Base-by-base conservation (phyloP, 2,797 vertebrate genomes). In the Chloroceryle inda region DNA sequence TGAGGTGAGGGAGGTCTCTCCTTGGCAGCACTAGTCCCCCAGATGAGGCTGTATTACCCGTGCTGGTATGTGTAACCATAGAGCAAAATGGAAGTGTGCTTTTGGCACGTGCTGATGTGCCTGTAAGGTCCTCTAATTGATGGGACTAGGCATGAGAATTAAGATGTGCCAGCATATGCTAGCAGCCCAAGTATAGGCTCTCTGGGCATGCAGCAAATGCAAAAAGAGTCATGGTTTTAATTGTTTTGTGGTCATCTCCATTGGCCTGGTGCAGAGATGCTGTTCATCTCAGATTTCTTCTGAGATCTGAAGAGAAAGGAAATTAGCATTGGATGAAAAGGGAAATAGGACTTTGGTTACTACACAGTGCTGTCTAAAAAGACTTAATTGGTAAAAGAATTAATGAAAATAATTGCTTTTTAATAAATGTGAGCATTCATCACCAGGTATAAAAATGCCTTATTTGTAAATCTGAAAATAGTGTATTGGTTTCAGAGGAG, bases 61-160 rank as follows among this genome's bases (percentile, higher is more conserved):
- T 0, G 0, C 2, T 59, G 24, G 35, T 19, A 13, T 1, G 2
- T 45, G 27, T 13, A 74, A 15, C 4, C 37, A 17, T 9, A 80
- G 49, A 56, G 23, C 3, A 59, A 64, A 67, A 49, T 49, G 18
- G 18, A 71, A 74, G 29, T 24, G 20, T 13, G 31, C 0, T 55
- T 77, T 77, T 49, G 73, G 22, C 23, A 26, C 29, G 4, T 29
- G 13, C 44, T n/a, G 45, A 63, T 49, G 26, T 37, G 23, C 22
- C 55, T 10, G 1, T 26, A 13, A 14, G 7, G 15, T 38, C 21
- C 20, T 69, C 2, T 31, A 37, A 40, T 5, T 45, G 31, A 24
- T 33, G 24, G 10, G 8, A 18, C 16, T 75, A 52, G 4, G 20
- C 13, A 3, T 6, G 67, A 10, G 29, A 80, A 63, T 24, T 77